Conservation (phyloP, 2,888 invertebrate genomes). For the Thumatha senex region DNA sequence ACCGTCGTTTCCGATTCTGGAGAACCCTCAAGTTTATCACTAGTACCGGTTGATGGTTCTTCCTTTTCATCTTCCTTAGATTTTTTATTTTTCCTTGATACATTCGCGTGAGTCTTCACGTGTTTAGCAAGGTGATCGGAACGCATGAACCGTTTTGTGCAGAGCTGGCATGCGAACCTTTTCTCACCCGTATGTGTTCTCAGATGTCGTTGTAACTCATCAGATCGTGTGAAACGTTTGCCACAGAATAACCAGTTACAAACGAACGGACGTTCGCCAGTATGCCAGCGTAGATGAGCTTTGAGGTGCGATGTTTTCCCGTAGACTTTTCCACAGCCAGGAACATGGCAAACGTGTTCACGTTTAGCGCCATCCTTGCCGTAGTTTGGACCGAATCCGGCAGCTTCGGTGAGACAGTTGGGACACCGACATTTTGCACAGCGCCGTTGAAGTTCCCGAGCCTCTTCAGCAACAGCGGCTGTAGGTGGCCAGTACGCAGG, state of each 20-base stretch:
- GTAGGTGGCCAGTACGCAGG: conserved; percentile 78
- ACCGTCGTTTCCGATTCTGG: conserved; percentile 17
- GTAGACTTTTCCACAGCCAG: conserved; percentile 94
- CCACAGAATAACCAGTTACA: conserved; percentile 96
- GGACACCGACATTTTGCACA: conserved; percentile 91
- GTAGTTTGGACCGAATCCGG: conserved; percentile 88
- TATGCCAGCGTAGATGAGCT: conserved; percentile 96
- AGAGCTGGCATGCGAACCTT: conserved; percentile 93
- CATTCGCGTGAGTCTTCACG: conserved; percentile 92
- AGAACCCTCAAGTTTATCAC: conserved; percentile 47
- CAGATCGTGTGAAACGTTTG: conserved; percentile 95
- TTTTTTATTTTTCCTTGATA: conserved; percentile 78
- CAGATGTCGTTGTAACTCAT: conserved; percentile 94
- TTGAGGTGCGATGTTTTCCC: conserved; percentile 97
- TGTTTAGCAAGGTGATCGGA: conserved; percentile 98
- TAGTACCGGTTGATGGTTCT: conserved; percentile 48
- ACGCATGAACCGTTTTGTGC: conserved; percentile 95
- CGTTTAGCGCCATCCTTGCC: conserved; percentile 90
- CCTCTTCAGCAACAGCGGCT: conserved; percentile 68
- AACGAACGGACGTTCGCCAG: conserved; percentile 94
- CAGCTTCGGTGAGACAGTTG: conserved; percentile 92
- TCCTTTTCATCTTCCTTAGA: conserved; percentile 71
- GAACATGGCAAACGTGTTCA: conserved; percentile 93
- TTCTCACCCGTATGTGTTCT: conserved; percentile 96
- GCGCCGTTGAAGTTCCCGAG: conserved; percentile 85